phyloP scores from a whole-genome alignment of 1,140 invertebrate genomes.

The Polypedilum vanderplanki region DNA sequence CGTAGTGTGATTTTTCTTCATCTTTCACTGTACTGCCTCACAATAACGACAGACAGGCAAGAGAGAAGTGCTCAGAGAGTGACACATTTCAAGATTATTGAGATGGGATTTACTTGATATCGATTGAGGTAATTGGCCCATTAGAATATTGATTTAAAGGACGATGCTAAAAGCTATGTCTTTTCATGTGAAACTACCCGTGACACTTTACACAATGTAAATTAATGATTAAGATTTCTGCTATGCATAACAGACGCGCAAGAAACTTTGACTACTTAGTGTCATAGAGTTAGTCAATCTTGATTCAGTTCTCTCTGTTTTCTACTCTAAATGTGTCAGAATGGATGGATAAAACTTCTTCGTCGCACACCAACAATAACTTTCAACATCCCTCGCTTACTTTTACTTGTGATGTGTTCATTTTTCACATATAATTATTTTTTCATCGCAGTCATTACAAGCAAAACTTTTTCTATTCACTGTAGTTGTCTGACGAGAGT shows the following conservation, averaged over 20 bases:
- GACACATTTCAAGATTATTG: neutral
- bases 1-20: neutral
- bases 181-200: neutral
- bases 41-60: neutral
- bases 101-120: neutral
- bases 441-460: slow-evolving; percentile 2
- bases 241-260: neutral
- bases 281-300: neutral
- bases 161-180: neutral
- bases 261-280: neutral
- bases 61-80: neutral
- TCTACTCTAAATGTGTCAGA: neutral
- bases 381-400: neutral
- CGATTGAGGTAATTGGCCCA: neutral
- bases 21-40: neutral
- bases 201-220: neutral
- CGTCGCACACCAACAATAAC: neutral
- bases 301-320: neutral
- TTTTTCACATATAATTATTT: slow-evolving; percentile 28
- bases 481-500: too few species aligned
- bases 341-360: neutral
- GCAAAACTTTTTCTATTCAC: neutral
- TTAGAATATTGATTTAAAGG: neutral
- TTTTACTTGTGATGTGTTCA: slow-evolving; percentile 11
- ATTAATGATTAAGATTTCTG: neutral